These are phyloP conservation scores for Schizopygopsis malacanthus DNA, from an alignment of 2,797 vertebrate species.

Conservation along the genomic window DNA sequence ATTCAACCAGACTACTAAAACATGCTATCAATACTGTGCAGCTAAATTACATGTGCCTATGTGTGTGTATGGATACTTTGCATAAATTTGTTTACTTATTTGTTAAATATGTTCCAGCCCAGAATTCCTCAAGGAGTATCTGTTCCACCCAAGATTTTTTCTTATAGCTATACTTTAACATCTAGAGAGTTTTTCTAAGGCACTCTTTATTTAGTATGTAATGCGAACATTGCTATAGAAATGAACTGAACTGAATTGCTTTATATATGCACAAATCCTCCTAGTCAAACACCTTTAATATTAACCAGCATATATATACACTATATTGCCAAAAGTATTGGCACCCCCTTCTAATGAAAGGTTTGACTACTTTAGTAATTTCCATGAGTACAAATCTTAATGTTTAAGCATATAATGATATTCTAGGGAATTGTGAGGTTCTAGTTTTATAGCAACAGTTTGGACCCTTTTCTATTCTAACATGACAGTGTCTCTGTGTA, in stretches of 20 bases:
- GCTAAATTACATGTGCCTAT: background rate
- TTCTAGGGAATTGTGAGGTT: too few species aligned
- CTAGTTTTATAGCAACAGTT: too few species aligned
- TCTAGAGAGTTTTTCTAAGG: background rate
- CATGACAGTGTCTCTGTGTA: too few species aligned
- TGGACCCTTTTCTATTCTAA: too few species aligned
- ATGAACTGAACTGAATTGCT: background rate
- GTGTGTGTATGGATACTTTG: background rate
- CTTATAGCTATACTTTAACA: background rate
- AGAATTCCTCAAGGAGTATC: background rate
- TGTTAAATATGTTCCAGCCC: background rate
- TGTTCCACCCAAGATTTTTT: background rate
- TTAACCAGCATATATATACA: too few species aligned
- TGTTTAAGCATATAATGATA: too few species aligned
- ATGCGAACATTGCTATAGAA: background rate
- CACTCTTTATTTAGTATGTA: background rate
- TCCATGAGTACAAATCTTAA: too few species aligned
- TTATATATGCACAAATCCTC: background rate
- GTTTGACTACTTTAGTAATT: too few species aligned
- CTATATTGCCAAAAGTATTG: too few species aligned
- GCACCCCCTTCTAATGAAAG: too few species aligned
- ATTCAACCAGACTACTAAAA: background rate
- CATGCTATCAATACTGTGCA: background rate
- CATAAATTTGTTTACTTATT: background rate
- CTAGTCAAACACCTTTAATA: background rate